phyloP scores from a whole-genome alignment of 2,113 vertebrate species.

The Thunnus maccoyii region DNA sequence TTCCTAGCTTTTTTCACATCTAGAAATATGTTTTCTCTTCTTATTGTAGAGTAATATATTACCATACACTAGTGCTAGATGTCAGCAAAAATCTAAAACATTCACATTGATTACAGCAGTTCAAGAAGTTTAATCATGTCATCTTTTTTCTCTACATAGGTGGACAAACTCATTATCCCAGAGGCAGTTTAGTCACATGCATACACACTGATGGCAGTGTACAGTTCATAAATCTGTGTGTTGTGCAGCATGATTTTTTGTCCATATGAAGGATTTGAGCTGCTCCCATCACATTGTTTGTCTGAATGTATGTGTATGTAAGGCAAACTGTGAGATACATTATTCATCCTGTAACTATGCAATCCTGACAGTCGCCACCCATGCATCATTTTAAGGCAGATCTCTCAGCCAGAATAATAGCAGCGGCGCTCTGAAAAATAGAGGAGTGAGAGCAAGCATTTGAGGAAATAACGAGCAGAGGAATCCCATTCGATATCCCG shows the following conservation, averaged over 20 bases:
- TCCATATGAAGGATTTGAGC: not conserved
- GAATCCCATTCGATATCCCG: constrained; percentile 59
- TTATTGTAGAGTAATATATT: not conserved
- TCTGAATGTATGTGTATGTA: constrained; percentile 1
- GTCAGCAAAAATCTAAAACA: not conserved
- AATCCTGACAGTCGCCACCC: constrained; percentile 17
- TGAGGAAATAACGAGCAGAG: constrained; percentile 65
- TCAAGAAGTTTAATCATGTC: not conserved
- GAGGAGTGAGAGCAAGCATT: constrained; percentile 26
- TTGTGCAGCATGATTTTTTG: not conserved
- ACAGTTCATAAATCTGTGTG: not conserved
- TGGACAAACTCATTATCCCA: not conserved
- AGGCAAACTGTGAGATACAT: constrained; percentile 34
- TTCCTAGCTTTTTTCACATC: not conserved
- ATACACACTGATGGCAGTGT: not conserved
- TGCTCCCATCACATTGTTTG: not conserved
- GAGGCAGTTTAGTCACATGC: no score
- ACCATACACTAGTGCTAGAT: not conserved
- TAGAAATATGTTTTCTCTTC: not conserved
- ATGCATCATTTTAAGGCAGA: constrained; percentile 11
- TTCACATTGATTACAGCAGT: no score
- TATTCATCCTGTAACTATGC: constrained; percentile 36
- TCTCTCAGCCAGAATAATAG: constrained; percentile 51
- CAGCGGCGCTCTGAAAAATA: constrained; percentile 11
- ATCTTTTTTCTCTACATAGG: not conserved